Evolutionary conservation across 2,888 invertebrate genomes (phyloP), one percentile per base, ranked within the genome.

Genomic region (Vesta saturnalis): DNA sequence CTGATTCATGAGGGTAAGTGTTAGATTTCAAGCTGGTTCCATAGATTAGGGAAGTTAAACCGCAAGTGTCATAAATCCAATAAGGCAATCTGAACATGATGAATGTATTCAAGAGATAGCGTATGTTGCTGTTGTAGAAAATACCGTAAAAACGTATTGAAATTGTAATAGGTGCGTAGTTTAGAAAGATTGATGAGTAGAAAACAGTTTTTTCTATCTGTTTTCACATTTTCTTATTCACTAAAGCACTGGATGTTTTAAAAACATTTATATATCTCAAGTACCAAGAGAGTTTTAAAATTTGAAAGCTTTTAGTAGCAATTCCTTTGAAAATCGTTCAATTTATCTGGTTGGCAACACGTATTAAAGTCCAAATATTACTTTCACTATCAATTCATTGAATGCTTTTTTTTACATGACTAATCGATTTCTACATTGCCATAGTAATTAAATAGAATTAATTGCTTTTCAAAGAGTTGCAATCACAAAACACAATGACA

Each of bases 61-160:
- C 71, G 57, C 73, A 66, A 61, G 39, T 71, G 68, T 71, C 62
- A 72, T 74, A 73, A 75, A 74, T 73, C 73, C 67, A 73, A 72
- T 73, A 74, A 74, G 71, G 73, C 72, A 72, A 75, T 75, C 70
- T 73, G 68, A 74, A 73, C 71, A 72, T 76, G 76, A 76, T 76
- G 74, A 75, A 77, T 76, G 74, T 68, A 63, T 67, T 64, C 62
- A 46, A 56, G 60, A 71, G 73, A 73, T 73, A 75, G 43, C 52
- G 43, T 54, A 70, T 64, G 61, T 59, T 30, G 49, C 60, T 57
- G 18, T 39, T 52, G 64, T 10, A 39, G 64, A 62, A 71, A 69
- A 46, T 23, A 43, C 39, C 19, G 47, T 59, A 71, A 73, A 74
- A 72, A 66, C 63, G 66, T 64, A 72, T 72, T 73, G 71, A 72